Evolutionary conservation across 2,888 invertebrate species (phyloP).

Genomic region (Erebia epiphron): DNA sequence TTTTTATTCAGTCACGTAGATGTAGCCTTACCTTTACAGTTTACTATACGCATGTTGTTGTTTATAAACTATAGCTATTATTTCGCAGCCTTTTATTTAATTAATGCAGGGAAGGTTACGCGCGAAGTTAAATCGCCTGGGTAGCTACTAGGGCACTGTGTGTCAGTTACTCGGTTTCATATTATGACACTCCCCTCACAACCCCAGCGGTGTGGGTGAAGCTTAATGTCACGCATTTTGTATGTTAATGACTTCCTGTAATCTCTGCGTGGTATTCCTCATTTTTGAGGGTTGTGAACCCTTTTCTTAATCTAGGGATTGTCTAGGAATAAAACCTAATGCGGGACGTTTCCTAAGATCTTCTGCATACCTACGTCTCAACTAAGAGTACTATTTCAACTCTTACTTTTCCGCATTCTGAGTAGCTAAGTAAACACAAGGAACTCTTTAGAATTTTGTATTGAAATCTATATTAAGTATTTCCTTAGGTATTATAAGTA

Average conservation of each 20-base stretch:
- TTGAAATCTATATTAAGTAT: too few species aligned
- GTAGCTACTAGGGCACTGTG: neutral
- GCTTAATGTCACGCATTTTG: slow-evolving; percentile 5
- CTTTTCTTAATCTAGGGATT: too few species aligned
- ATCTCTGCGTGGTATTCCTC: neutral
- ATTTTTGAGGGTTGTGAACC: neutral
- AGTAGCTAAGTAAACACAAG: too few species aligned
- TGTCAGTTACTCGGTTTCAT: slow-evolving; percentile 12
- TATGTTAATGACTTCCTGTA: slow-evolving; percentile 8
- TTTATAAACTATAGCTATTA: neutral
- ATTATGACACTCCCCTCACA: slow-evolving; percentile 13
- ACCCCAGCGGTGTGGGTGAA: neutral
- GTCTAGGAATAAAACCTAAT: too few species aligned
- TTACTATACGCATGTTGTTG: neutral
- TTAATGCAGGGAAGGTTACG: neutral
- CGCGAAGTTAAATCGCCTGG: neutral
- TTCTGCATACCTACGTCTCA: too few species aligned
- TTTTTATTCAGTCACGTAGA: neutral
- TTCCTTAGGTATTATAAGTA: too few species aligned
- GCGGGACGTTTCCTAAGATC: too few species aligned
- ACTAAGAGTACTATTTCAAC: too few species aligned
- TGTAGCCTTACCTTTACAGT: neutral
- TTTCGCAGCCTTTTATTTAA: slow-evolving; percentile 2
- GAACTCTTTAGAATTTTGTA: too few species aligned
- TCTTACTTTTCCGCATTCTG: too few species aligned